These are phyloP conservation scores for Puntigrus tetrazona DNA, from an alignment of 2,113 vertebrate species.

Conservation along the genomic window DNA sequence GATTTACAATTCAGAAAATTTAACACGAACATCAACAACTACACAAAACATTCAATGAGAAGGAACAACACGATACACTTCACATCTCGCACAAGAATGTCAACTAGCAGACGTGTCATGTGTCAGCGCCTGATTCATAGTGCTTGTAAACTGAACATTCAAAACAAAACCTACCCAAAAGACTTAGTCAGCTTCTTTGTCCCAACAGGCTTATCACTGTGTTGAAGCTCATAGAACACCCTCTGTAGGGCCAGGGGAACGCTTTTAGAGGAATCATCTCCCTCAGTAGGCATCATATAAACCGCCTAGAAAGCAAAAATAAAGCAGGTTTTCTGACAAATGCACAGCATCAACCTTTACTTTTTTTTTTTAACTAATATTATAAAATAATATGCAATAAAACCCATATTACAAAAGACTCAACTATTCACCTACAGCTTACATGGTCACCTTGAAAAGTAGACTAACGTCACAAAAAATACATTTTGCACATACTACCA, in stretches of 20 bases:
- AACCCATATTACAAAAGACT: neutral
- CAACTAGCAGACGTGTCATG: neutral
- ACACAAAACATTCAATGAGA: neutral
- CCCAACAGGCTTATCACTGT: slow-evolving; percentile 98
- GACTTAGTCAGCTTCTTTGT: slow-evolving; percentile 99
- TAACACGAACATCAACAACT: neutral
- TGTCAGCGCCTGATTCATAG: neutral
- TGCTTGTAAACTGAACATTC: neutral
- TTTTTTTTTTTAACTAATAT: neutral
- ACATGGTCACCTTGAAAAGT: neutral
- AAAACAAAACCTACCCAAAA: slow-evolving; percentile 83
- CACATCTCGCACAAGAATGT: neutral
- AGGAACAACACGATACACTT: neutral
- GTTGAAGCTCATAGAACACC: slow-evolving; percentile 98
- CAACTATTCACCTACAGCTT: neutral
- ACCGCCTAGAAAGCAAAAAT: slow-evolving; percentile 82
- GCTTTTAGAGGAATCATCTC: slow-evolving; percentile 98
- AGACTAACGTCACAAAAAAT: neutral
- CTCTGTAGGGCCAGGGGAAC: slow-evolving; percentile 95
- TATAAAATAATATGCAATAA: neutral
- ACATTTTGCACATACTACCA: neutral
- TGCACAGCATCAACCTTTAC: neutral
- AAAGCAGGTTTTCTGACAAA: neutral
- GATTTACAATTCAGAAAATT: neutral
- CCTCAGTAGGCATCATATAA: slow-evolving; percentile 99